phyloP scores from a whole-genome alignment of 2,888 invertebrate genomes.

The Polymixis flavicincta region DNA sequence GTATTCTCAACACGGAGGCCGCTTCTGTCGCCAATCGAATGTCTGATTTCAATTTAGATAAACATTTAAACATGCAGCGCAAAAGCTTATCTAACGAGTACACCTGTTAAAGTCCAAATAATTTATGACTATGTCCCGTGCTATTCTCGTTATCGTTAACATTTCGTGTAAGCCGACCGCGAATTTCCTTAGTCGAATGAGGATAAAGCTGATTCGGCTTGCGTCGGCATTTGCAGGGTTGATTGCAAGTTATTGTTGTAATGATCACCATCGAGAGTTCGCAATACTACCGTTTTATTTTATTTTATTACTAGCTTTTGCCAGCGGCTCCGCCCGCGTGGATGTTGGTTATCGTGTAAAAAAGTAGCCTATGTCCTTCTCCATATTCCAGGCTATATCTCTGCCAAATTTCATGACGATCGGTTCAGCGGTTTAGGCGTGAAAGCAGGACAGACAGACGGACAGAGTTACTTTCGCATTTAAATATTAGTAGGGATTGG shows the following conservation, averaged over 20 bases:
- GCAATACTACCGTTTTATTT: conserved; percentile 37
- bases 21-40: conserved; percentile 88
- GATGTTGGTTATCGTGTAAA: no score
- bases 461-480: no score
- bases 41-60: conserved; percentile 90
- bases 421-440: no score
- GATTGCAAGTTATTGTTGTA: conserved; percentile 64
- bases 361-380: no score
- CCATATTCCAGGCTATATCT: no score
- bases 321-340: no score
- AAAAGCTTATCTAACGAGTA: conserved; percentile 88
- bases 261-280: conserved; percentile 39
- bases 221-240: conserved; percentile 52
- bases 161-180: conserved; percentile 71
- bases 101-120: conserved; percentile 89
- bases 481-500: no score
- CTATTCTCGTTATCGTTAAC: conserved; percentile 74
- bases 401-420: no score
- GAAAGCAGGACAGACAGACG: no score
- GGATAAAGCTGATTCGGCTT: conserved; percentile 60
- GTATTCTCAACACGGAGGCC: conserved; percentile 77
- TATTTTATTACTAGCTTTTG: conserved; percentile 45
- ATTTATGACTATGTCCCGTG: conserved; percentile 82
- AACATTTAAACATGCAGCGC: conserved; percentile 87
- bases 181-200: conserved; percentile 66